Percentiles rank a stretch among this genome's conserved stretches.
Conservation (phyloP, 2,113 vertebrate species). For the Hystrix brachyura region DNA sequence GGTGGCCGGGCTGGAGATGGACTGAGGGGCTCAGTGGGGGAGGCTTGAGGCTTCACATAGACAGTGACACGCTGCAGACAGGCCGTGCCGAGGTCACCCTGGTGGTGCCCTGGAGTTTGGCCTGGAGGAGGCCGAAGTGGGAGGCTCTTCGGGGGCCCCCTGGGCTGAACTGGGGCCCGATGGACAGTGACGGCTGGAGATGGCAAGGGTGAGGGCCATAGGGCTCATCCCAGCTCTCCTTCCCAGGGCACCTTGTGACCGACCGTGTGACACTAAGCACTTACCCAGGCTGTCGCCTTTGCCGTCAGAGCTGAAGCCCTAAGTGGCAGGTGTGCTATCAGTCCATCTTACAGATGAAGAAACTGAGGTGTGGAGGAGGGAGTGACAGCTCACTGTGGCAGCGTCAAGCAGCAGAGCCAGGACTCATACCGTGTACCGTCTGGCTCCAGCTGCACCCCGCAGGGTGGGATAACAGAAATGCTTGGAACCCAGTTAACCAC, state of each 20-base stretch:
- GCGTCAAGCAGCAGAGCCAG: accelerated
- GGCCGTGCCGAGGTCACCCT: accelerated
- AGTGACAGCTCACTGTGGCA: accelerated
- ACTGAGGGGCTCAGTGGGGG: accelerated
- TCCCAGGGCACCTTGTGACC: background rate
- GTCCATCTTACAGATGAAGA: background rate
- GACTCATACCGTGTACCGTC: accelerated
- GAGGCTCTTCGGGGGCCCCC: accelerated
- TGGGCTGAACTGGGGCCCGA: accelerated
- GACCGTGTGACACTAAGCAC: accelerated
- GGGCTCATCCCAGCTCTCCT: accelerated
- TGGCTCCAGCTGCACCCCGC: no score
- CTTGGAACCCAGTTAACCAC: background rate
- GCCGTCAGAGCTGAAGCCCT: background rate
- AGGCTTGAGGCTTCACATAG: accelerated
- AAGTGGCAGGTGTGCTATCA: background rate
- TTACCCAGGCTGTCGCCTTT: accelerated
- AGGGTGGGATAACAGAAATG: background rate
- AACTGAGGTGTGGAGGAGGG: background rate
- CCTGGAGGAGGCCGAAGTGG: background rate
- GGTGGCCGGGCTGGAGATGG: background rate
- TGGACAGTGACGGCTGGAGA: background rate
- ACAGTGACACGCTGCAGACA: background rate
- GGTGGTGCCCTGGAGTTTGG: accelerated
- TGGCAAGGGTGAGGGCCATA: accelerated